phyloP scores from a whole-genome alignment of 2,113 vertebrate genomes.

The Microtus pennsylvanicus region DNA sequence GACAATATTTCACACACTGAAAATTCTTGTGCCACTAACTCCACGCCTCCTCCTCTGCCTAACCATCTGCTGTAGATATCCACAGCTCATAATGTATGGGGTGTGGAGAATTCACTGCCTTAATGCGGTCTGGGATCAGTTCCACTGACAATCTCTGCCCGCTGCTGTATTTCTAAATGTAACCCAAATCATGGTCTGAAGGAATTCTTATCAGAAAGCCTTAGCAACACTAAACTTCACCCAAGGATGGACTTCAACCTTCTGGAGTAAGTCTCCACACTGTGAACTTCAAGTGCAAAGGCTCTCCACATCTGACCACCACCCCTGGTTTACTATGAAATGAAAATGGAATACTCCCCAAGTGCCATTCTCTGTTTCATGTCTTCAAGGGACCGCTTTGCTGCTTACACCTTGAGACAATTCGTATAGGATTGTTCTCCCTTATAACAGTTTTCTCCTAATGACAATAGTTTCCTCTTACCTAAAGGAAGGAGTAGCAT shows the following conservation, averaged over 20 bases:
- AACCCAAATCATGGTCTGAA: constrained; percentile 16
- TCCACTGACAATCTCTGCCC: neutral
- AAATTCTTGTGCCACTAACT: constrained; percentile 43
- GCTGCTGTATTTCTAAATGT: neutral
- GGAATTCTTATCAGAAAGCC: neutral
- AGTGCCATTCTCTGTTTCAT: neutral
- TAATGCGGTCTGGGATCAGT: neutral
- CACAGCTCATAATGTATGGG: neutral
- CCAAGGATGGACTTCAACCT: neutral
- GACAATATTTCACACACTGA: constrained; percentile 67
- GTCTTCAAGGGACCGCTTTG: neutral
- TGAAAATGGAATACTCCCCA: neutral
- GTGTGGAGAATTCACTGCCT: neutral
- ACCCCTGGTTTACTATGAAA: neutral
- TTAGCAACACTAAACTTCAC: neutral
- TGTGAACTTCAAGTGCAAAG: neutral
- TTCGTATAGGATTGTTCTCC: neutral
- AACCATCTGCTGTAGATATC: constrained; percentile 10
- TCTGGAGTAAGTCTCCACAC: neutral
- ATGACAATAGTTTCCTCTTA: neutral
- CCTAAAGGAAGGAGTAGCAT: neutral
- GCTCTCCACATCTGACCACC: neutral
- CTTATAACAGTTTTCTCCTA: neutral
- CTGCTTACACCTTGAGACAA: neutral
- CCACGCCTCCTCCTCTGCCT: neutral